Conservation (phyloP, 2,797 vertebrate genomes). For the Craterocephalus amniculus region DNA sequence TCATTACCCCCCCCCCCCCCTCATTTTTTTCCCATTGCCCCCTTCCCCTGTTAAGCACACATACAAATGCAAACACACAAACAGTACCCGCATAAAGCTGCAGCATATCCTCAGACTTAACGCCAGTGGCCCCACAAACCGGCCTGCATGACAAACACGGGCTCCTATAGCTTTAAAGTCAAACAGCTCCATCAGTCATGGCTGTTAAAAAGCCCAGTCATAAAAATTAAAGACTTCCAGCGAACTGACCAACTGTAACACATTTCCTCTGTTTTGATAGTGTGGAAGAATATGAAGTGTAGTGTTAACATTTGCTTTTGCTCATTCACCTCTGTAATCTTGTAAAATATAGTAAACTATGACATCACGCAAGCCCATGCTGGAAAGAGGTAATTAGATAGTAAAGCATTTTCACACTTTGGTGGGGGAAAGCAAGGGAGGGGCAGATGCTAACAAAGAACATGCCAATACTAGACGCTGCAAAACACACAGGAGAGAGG, state of each 20-base stretch:
- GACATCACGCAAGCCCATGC: slow-evolving; percentile 4
- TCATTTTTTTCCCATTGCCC: slow-evolving; percentile 13
- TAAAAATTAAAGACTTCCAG: slow-evolving; percentile 83
- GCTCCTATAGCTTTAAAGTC: slow-evolving; percentile 67
- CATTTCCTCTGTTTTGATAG: slow-evolving; percentile 75
- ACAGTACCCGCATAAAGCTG: slow-evolving; percentile 51
- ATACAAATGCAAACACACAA: slow-evolving; percentile 46
- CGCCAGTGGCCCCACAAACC: slow-evolving; percentile 54
- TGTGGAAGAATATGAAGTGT: slow-evolving; percentile 62
- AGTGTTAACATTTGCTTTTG: slow-evolving; percentile 56
- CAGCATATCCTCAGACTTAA: slow-evolving; percentile 51
- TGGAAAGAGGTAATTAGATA: slow-evolving; percentile 22
- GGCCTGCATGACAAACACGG: slow-evolving; percentile 63
- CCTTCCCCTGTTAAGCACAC: slow-evolving; percentile 23
- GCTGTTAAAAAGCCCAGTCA: slow-evolving; percentile 71
- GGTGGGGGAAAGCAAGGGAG: slow-evolving; percentile 17
- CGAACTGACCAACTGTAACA: slow-evolving; percentile 74
- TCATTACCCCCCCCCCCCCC: slow-evolving; percentile 37
- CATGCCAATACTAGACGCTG: slow-evolving; percentile 15
- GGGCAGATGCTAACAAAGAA: slow-evolving; percentile 50
- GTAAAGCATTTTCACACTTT: slow-evolving; percentile 34
- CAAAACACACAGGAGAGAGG: slow-evolving; percentile 17
- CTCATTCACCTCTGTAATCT: slow-evolving; percentile 46
- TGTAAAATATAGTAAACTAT: slow-evolving; percentile 32
- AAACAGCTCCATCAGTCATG: slow-evolving; percentile 77